A percentile compares a stretch with the other conserved stretches of the same genome.
These are phyloP conservation scores for Trachelus stipa DNA, from an alignment of 2,888 invertebrate genomes.

Conservation along the genomic window DNA sequence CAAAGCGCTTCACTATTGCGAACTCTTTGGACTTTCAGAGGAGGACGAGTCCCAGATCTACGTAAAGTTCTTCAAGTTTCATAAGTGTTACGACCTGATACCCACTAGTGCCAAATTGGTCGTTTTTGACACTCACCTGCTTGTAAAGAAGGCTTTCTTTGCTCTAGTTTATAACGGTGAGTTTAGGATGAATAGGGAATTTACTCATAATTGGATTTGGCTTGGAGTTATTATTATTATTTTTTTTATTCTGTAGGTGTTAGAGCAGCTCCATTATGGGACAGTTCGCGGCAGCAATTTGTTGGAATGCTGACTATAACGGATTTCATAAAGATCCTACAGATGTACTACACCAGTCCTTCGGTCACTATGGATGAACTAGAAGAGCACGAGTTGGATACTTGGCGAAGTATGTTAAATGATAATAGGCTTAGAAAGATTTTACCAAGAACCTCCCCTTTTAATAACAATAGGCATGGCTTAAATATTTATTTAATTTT, in stretches of 20 bases:
- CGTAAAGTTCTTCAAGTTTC: conserved; percentile 99
- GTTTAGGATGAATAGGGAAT: conserved; percentile 33
- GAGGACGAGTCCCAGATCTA: conserved; percentile 98
- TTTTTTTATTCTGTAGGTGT: conserved; percentile 75
- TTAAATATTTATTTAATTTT: conserved; percentile 37
- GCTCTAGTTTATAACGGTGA: conserved; percentile 98
- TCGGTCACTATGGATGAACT: conserved; percentile 94
- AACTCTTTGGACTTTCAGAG: conserved; percentile 74
- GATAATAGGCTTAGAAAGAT: not conserved
- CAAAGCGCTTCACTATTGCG: conserved; percentile 48
- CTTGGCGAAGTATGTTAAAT: conserved; percentile 85
- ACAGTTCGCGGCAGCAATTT: conserved; percentile 90
- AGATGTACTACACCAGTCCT: conserved; percentile 97
- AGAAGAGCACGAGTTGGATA: conserved; percentile 96
- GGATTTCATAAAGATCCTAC: conserved; percentile 98
- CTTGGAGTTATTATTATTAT: conserved; percentile 9
- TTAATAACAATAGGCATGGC: not conserved
- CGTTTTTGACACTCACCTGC: conserved; percentile 97
- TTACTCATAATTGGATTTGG: not conserved
- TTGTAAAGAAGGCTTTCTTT: conserved; percentile 99
- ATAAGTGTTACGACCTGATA: conserved; percentile 99
- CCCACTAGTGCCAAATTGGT: conserved; percentile 99
- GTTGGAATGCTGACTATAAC: conserved; percentile 99
- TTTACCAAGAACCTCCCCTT: not conserved
- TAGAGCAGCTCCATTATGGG: conserved; percentile 98